phyloP scores from a whole-genome alignment of 2,797 vertebrate genomes.

The Tokudaia tokunoshimensis region DNA sequence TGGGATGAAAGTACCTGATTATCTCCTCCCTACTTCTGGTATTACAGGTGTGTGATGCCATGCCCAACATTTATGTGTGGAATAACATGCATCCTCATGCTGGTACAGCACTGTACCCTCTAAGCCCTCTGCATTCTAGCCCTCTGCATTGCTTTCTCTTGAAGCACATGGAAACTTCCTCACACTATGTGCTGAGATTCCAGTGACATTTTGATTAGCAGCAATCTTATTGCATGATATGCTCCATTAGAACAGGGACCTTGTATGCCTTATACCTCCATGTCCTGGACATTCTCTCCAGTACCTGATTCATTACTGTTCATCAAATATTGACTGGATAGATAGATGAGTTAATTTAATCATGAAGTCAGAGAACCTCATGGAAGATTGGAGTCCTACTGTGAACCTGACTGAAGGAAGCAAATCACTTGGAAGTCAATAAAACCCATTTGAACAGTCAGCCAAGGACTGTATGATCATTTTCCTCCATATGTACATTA shows the following conservation, averaged over 20 bases:
- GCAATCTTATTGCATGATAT: not conserved
- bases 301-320: not conserved
- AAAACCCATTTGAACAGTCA: not conserved
- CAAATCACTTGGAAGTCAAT: not conserved
- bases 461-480: not conserved
- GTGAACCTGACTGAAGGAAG: not conserved
- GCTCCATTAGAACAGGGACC: not conserved
- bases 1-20: not conserved
- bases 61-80: not conserved
- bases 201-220: not conserved
- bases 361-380: not conserved
- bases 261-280: not conserved
- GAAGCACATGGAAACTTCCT: not conserved
- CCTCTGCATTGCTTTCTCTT: not conserved
- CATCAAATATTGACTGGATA: not conserved
- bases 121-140: not conserved
- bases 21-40: not conserved
- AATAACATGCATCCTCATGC: not conserved
- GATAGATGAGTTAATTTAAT: conserved; percentile 13
- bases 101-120: not conserved
- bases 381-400: not conserved
- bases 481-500: not conserved
- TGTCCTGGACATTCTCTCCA: not conserved
- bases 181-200: no score
- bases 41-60: not conserved